These are phyloP conservation scores for Agrypnia vestita DNA, from an alignment of 1,140 invertebrate species.

Conservation along the genomic window DNA sequence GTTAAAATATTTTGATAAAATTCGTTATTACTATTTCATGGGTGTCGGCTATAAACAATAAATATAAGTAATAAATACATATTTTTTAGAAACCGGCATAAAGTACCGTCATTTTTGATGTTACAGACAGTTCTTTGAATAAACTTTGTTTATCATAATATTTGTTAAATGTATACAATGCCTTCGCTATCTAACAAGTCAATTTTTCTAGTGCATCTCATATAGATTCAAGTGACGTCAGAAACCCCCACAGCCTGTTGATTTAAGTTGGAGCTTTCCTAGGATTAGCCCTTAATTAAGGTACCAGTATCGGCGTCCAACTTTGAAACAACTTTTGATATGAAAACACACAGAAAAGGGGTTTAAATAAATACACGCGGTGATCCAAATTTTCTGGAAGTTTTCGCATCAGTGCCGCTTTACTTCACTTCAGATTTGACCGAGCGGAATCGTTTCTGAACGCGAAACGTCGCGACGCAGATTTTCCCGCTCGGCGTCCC, in stretches of 20 bases:
- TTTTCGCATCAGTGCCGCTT: neutral
- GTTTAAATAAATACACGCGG: no score
- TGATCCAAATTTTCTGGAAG: neutral
- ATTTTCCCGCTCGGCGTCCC: conserved; percentile 24
- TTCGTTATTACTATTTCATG: no score
- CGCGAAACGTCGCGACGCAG: conserved; percentile 4
- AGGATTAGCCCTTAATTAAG: conserved; percentile 24
- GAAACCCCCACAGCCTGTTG: conserved; percentile 20
- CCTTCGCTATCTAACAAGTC: neutral
- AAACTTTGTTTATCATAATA: neutral
- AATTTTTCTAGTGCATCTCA: neutral
- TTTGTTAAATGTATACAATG: neutral
- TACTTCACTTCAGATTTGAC: neutral
- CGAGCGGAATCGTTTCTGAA: neutral
- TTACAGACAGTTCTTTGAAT: neutral
- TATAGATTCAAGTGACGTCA: neutral
- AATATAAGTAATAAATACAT: no score
- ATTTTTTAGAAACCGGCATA: no score
- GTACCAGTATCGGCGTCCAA: conserved; percentile 12
- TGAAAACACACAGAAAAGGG: no score
- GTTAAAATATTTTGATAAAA: no score
- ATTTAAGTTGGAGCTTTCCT: neutral
- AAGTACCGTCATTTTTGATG: no score
- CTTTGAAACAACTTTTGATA: neutral
- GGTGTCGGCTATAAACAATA: no score